Conservation (phyloP, 1,140 invertebrate genomes). For the Harpegnathos saltator region DNA sequence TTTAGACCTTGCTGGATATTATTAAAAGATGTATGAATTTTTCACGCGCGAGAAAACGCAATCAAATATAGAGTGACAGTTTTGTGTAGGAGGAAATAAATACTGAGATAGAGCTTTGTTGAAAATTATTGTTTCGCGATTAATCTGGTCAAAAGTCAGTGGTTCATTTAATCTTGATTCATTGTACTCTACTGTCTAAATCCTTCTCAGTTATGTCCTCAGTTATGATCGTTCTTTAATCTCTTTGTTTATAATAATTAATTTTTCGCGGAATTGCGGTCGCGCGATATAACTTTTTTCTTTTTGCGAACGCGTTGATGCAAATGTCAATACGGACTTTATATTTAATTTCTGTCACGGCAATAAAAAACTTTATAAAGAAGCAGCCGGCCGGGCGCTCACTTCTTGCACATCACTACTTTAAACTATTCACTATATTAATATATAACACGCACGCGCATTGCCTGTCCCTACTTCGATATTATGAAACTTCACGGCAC, state of each 20-base stretch:
- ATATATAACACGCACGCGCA: conserved; percentile 16
- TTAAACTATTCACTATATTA: conserved; percentile 40
- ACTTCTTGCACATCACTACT: conserved; percentile 21
- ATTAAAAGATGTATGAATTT: neutral
- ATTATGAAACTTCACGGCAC: conserved; percentile 60
- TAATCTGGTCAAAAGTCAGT: neutral
- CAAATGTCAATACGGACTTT: neutral
- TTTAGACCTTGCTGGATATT: conserved; percentile 22
- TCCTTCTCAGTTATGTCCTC: neutral
- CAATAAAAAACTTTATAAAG: conserved; percentile 17
- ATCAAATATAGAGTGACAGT: neutral
- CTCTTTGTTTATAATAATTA: neutral
- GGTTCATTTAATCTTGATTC: neutral
- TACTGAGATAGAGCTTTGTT: conserved; percentile 8
- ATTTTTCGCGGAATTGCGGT: no score
- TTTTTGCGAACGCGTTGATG: neutral
- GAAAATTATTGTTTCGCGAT: neutral
- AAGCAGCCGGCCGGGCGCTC: neutral
- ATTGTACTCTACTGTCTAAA: conserved; percentile 11
- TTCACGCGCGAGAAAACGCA: no score
- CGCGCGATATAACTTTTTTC: no score
- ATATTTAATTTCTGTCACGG: neutral
- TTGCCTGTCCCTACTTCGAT: conserved; percentile 31
- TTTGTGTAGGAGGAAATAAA: no score
- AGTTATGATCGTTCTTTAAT: neutral